These are phyloP conservation scores for Parauchenoglanis punctatus DNA, from an alignment of 2,797 vertebrate species.

Conservation along the genomic window DNA sequence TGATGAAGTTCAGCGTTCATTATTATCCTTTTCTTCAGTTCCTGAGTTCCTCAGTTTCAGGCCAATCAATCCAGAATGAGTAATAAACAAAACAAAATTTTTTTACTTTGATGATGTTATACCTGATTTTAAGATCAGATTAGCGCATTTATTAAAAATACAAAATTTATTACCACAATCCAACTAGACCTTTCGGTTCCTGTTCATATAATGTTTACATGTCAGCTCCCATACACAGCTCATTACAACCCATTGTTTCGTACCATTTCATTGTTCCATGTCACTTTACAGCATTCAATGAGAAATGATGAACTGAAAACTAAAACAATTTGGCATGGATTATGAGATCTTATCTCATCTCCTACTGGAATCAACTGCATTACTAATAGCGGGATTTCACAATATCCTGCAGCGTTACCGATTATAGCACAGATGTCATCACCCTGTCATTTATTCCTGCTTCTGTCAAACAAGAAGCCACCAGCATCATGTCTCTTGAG, in stretches of 20 bases:
- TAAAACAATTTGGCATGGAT: neutral
- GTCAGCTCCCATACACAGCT: neutral
- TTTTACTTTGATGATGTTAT: neutral
- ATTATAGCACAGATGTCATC: neutral
- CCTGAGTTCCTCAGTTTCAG: neutral
- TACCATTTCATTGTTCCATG: too few species aligned
- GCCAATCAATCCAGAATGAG: neutral
- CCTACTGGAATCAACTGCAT: neutral
- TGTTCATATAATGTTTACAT: neutral
- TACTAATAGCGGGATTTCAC: neutral
- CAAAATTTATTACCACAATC: neutral
- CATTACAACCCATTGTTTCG: neutral
- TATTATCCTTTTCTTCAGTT: neutral
- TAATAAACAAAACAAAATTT: neutral
- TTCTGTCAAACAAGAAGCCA: slow-evolving; percentile 23
- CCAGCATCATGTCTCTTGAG: neutral
- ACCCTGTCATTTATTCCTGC: neutral
- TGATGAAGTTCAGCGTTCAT: neutral
- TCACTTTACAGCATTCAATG: neutral
- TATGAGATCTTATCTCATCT: neutral
- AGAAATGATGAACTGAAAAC: neutral
- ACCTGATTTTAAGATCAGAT: neutral
- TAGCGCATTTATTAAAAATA: too few species aligned
- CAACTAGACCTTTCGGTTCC: neutral
- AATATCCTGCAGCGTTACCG: neutral